These are phyloP conservation scores for Trisateles emortualis DNA, from an alignment of 2,888 invertebrate genomes.

Conservation along the genomic window DNA sequence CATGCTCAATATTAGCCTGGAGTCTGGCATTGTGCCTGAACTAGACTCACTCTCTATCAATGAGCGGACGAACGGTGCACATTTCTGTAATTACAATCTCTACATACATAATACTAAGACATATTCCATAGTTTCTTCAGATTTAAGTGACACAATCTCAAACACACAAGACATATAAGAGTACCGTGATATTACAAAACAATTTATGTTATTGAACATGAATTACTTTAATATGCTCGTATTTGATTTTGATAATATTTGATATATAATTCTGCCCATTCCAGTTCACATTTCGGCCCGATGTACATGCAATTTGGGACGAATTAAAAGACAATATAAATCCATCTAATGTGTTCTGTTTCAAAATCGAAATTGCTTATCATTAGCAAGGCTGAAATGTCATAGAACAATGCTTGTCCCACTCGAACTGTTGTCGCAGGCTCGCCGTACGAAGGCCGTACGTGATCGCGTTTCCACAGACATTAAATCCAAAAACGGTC, in stretches of 20 bases:
- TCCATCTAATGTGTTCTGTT: slow-evolving; percentile 74
- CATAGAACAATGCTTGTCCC: slow-evolving; percentile 82
- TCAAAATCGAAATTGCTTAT: slow-evolving; percentile 84
- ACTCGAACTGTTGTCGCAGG: slow-evolving; percentile 67
- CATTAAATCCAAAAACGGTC: slow-evolving; percentile 71
- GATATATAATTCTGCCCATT: slow-evolving; percentile 32
- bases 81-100: too few species aligned
- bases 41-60: too few species aligned
- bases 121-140: not conserved
- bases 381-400: slow-evolving; percentile 85
- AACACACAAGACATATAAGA: too few species aligned
- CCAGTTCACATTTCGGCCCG: slow-evolving; percentile 44
- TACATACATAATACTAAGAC: not conserved
- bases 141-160: slow-evolving; percentile 36
- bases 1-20: too few species aligned
- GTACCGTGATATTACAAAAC: slow-evolving; percentile 16
- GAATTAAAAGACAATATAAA: slow-evolving; percentile 77
- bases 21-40: too few species aligned
- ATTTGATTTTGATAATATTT: slow-evolving; percentile 36
- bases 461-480: slow-evolving; percentile 82
- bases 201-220: slow-evolving; percentile 6
- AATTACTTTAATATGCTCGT: slow-evolving; percentile 44
- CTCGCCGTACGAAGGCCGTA: slow-evolving; percentile 76
- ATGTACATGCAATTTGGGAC: slow-evolving; percentile 60
- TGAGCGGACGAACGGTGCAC: too few species aligned